phyloP scores from a whole-genome alignment of 2,113 vertebrate species.

The Pedetes capensis region DNA sequence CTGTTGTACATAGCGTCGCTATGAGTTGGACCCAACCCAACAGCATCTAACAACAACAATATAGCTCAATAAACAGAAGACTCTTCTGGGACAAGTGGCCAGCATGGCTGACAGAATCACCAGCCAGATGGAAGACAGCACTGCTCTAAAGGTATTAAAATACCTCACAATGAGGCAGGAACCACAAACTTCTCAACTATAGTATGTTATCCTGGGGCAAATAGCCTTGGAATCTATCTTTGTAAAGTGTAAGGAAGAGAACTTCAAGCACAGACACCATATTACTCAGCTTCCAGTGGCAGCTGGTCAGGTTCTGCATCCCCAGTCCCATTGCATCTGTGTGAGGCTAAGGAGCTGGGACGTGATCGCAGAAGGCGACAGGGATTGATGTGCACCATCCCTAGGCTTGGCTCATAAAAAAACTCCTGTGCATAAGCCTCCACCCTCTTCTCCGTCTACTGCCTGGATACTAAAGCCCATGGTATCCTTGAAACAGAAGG shows the following conservation, averaged over 20 bases:
- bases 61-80: not conserved
- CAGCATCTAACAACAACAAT: too few relatives aligned
- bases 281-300: not conserved
- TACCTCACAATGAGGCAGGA: not conserved
- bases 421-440: not conserved
- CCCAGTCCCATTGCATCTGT: not conserved
- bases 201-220: not conserved
- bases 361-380: not conserved
- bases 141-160: not conserved
- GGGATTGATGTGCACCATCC: not conserved
- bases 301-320: not conserved
- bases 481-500: not conserved
- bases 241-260: not conserved
- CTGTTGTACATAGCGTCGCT: too few relatives aligned
- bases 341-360: too few relatives aligned
- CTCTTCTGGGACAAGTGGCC: not conserved
- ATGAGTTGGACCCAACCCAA: too few relatives aligned
- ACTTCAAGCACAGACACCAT: not conserved
- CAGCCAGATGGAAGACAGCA: not conserved
- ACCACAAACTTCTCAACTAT: not conserved
- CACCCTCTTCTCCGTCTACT: too few relatives aligned
- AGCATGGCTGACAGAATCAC: not conserved
- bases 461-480: not conserved
- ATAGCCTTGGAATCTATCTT: not conserved
- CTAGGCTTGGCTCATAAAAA: not conserved